phyloP scores from a whole-genome alignment of 2,888 invertebrate species.

The Diplazon laetatorius region DNA sequence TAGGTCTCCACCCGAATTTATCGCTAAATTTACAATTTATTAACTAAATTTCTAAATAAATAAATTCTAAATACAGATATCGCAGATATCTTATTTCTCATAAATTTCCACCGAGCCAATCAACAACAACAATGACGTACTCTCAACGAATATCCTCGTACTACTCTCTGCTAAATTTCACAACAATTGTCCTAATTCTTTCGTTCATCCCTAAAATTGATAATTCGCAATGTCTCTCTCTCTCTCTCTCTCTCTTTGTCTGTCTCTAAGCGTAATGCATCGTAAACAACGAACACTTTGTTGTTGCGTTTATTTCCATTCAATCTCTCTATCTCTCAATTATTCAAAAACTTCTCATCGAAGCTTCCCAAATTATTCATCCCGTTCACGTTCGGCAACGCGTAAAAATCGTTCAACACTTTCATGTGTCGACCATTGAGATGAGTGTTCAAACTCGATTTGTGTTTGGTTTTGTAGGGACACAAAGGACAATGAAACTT shows the following conservation, averaged over 20 bases:
- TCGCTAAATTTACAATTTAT: constrained; percentile 59
- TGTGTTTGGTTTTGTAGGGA: constrained; percentile 80
- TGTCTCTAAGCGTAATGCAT: too few relatives aligned
- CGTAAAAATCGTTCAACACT: constrained; percentile 72
- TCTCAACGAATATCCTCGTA: constrained; percentile 1
- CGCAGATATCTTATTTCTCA: constrained; percentile 43
- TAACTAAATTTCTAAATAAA: constrained; percentile 38
- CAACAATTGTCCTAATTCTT: constrained; percentile 5
- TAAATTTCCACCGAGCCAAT: neutral
- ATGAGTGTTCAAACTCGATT: constrained; percentile 80
- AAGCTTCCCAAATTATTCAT: constrained; percentile 44
- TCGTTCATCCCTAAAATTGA: constrained; percentile 26
- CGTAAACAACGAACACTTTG: too few relatives aligned
- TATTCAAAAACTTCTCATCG: too few relatives aligned
- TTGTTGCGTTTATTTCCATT: too few relatives aligned
- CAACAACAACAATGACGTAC: neutral
- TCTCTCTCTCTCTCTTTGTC: too few relatives aligned
- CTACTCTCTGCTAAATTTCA: constrained; percentile 13
- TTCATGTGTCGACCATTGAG: constrained; percentile 80
- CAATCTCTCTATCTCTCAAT: too few relatives aligned
- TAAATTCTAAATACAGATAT: constrained; percentile 29
- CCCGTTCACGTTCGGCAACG: constrained; percentile 70
- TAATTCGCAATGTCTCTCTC: constrained; percentile 16
- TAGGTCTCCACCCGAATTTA: constrained; percentile 21
- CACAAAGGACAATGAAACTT: constrained; percentile 83